These are phyloP conservation scores for Metopia argyrocephala DNA, from an alignment of 2,888 invertebrate genomes.

Conservation along the genomic window DNA sequence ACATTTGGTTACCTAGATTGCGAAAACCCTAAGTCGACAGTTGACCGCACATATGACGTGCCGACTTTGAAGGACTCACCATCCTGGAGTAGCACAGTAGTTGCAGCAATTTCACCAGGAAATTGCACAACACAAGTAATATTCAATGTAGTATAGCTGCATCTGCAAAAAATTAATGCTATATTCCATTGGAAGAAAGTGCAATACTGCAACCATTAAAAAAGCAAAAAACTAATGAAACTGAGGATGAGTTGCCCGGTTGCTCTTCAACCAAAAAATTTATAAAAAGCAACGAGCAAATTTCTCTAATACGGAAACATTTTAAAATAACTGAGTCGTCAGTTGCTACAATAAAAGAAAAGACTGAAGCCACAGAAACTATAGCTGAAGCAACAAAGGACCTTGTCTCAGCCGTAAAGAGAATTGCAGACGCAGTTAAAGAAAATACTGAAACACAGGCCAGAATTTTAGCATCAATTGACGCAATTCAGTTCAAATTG, in stretches of 20 bases:
- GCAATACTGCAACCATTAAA: neutral
- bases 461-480: neutral
- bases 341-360: neutral
- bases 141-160: neutral
- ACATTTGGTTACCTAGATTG: neutral
- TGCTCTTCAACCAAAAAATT: neutral
- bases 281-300: neutral
- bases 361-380: neutral
- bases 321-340: neutral
- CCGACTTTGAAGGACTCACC: neutral
- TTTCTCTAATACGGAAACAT: neutral
- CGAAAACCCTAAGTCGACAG: neutral
- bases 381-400: neutral
- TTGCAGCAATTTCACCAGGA: neutral
- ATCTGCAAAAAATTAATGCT: neutral
- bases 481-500: neutral
- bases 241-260: neutral
- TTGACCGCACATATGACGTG: no score
- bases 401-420: neutral
- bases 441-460: neutral
- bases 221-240: neutral
- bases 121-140: neutral
- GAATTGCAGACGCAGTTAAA: slow-evolving; percentile 1
- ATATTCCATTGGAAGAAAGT: neutral
- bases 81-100: neutral